Evolutionary conservation across 1,140 invertebrate species (phyloP), one percentile per base, ranked within the genome.

Genomic region (Caenorhabditis remanei): DNA sequence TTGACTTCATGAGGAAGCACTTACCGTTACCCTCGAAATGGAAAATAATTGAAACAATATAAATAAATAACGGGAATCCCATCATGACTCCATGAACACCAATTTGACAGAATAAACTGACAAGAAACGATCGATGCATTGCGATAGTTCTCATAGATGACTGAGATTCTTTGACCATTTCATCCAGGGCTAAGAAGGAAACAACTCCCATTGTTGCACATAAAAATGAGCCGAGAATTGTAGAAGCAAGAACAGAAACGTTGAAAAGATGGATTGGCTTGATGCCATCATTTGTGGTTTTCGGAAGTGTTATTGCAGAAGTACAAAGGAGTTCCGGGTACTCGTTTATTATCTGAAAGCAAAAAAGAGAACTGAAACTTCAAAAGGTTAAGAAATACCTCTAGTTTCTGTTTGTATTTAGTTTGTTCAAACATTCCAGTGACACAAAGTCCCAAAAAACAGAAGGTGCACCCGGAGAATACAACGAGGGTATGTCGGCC

Each of bases 91-190:
- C 61, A 65, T 65, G 61, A 40, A 65, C 61, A 11, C 61, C 61
- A 16, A 65, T 65, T 65, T 65, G 61, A 65, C 61, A 65, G 61
- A 65, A 65, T 40, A 65, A 40, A 65, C 61, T 65, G 32, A 65
- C n/a, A 13, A 65, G 32, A 40, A 65, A 65, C 40, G 24, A 8
- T 41, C 61, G 21, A 41, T 65, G 61, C 61, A 65, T 65, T 41
- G 61, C 8, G 4, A 65, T 65, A 40, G 61, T 65, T 41, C 61
- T 65, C 21, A 65, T 13, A 8, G 61, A 65, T 8, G 61, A 65
- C 13, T 16, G 21, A 41, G 24, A 32, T 16, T 65, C 61, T 65
- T 24, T 8, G 9, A 65, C 61, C 61, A 65, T 65, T 40, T 65
- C 61, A 40, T 41, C 24, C 0, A 65, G 61, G 4, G 61, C 61